Percentiles rank a stretch among this genome's conserved stretches.
phyloP scores from a whole-genome alignment of 2,888 invertebrate species.

The Troilus luridus region DNA sequence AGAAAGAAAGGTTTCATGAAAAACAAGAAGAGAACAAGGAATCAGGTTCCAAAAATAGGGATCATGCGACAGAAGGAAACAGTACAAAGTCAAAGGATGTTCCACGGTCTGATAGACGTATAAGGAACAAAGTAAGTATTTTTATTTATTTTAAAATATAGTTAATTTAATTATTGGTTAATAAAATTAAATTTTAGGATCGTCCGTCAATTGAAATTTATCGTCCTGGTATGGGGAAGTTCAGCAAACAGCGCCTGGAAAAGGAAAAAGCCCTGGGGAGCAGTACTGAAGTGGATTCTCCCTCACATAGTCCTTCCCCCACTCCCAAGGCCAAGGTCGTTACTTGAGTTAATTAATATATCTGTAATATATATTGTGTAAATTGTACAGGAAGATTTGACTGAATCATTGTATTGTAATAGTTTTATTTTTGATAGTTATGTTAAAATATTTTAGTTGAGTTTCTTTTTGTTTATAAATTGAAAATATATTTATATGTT shows the following conservation, averaged over 20 bases:
- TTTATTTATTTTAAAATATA: background rate
- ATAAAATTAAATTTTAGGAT: constrained; percentile 73
- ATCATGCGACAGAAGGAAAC: constrained; percentile 10
- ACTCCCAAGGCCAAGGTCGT: constrained; percentile 60
- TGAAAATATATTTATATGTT: constrained; percentile 42
- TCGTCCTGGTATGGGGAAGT: constrained; percentile 89
- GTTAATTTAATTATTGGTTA: background rate
- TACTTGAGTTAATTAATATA: constrained; percentile 45
- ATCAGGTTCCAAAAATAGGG: background rate
- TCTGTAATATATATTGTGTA: constrained; percentile 21
- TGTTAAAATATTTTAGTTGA: constrained; percentile 40
- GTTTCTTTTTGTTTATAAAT: constrained; percentile 21
- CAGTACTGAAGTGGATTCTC: constrained; percentile 66
- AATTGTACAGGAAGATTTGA: constrained; percentile 49
- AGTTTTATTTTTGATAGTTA: constrained; percentile 50
- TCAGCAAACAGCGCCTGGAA: constrained; percentile 77
- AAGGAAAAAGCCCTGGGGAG: constrained; percentile 71
- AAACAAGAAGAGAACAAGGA: constrained; percentile 47
- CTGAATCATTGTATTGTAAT: constrained; percentile 44
- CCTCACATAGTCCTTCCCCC: constrained; percentile 66
- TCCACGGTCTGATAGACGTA: constrained; percentile 75
- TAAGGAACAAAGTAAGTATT: constrained; percentile 76
- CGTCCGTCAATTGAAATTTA: constrained; percentile 92
- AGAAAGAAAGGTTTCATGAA: constrained; percentile 56
- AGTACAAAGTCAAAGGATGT: constrained; percentile 68